Base-by-base conservation (phyloP, 2,888 invertebrate genomes). In the Dryobotodes eremita region DNA sequence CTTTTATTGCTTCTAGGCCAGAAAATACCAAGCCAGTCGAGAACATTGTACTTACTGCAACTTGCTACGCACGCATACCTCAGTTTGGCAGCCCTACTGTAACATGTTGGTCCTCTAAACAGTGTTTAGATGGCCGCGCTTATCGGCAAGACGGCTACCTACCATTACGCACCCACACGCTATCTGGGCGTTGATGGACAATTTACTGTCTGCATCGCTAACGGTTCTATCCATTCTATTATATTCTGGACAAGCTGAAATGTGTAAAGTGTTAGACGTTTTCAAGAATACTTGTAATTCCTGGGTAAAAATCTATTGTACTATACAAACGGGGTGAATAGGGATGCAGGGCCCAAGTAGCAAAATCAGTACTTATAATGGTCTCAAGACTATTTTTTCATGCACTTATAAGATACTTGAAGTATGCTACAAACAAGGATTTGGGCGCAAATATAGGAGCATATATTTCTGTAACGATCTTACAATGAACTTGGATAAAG, bases 81-180 rank as follows among this genome's bases (percentile, higher is more conserved):
- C 3, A 15, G 0, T 17, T 15, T 26, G 57, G 64, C 86, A 84
- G 48, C 79, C 87, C 87, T 86, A 76, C 5, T 6, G 17, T 10
- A 46, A 57, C 62, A 71, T 55, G 55, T 55, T 68, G 59, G 72
- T 61, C 66, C 55, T 79, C 79, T 79, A 74, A 79, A 85, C 77
- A 73, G 77, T 71, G 85, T 75, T 81, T 59, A 80, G 71, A 72
- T 80, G 73, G 62, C 61, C 77, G 72, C 57, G 77, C 85, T 84
- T 87, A 86, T 87, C 85, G 74, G 65, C 66, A 73, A 76, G 87
- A 69, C 76, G 69, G 66, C 77, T 78, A 84, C 70, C 87, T 86
- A 86, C 81, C 76, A 86, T 86, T 87, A 85, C 80, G 81, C 87
- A 71, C 85, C 85, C 87, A 86, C 85, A 62, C 86, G 69, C 75